Base-by-base conservation (phyloP, 2,797 vertebrate species). In the Phylloscopus collybita region DNA sequence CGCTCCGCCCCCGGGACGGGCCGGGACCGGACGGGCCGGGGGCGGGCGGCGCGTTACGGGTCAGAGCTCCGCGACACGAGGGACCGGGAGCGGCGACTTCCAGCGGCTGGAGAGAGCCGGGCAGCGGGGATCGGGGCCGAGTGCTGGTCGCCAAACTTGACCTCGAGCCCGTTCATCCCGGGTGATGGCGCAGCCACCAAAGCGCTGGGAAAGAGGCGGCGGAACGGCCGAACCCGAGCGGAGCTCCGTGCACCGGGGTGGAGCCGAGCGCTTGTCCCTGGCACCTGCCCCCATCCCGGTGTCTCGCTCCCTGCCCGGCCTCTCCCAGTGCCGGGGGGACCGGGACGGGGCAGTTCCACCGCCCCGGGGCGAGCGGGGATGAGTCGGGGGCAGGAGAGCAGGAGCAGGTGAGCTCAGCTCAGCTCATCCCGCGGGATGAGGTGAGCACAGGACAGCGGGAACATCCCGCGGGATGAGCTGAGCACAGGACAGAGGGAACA, bases 111-210 rank as follows among this genome's bases (percentile, higher is more conserved):
- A 23, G 32, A 16, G 27, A n/a, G 2, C 19, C n/a, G 32, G 71
- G 51, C 69, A n/a, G 42, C 4, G 70, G 38, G 30, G 44, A 53
- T 7, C 13, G 9, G 20, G 11, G 10, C 40, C 29, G 21, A 23
- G 79, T 0, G 29, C 14, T 11, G 64, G 2, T 2, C 18, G 62
- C 7, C 29, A 6, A 30, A 29, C 9, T 3, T 6, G n/a, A 21
- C 7, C 29, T 27, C 29, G 16, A 54, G n/a, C 56, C 16, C 26
- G 36, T 11, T 6, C 38, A 2, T 40, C 23, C 27, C 67, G 16
- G 44, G 32, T 26, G 60, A 5, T 26, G 60, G 16, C 32, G 19
- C 50, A 79, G 66, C 50, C 32, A 0, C 47, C 11, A 0, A 23
- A 54, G 84, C 2, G 30, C 36, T 15, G 50, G 50, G 66, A 30